phyloP scores from a whole-genome alignment of 2,797 vertebrate genomes.

The Acanthurus leucopareius region DNA sequence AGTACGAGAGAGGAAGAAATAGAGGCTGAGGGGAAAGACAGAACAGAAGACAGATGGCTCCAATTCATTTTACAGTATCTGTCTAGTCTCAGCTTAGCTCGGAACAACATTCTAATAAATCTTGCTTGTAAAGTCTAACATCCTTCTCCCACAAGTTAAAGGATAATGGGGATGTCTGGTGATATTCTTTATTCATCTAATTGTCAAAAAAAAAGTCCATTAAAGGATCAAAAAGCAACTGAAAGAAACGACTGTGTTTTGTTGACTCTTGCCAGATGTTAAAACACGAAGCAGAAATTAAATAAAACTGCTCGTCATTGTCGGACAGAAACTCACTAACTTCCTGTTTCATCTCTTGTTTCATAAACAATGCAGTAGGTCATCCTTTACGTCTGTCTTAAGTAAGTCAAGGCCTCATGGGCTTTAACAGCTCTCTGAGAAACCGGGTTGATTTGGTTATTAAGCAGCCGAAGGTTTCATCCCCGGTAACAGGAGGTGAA shows the following conservation, averaged over 20 bases:
- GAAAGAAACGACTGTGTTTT: too few species aligned
- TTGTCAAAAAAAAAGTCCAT: not conserved
- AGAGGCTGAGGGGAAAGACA: not conserved
- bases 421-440: slow-evolving; percentile 41
- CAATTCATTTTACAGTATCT: slow-evolving; percentile 66
- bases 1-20: not conserved
- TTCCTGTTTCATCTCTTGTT: too few species aligned
- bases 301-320: too few species aligned
- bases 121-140: slow-evolving; percentile 17
- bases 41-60: slow-evolving; percentile 66
- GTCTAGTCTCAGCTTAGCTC: slow-evolving; percentile 52
- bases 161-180: not conserved
- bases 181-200: slow-evolving; percentile 16
- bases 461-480: slow-evolving; percentile 50
- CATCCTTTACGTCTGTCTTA: too few species aligned
- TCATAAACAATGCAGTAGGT: too few species aligned
- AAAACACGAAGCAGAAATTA: too few species aligned
- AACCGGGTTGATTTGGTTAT: slow-evolving; percentile 40
- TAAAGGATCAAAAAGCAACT: too few species aligned
- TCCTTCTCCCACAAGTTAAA: slow-evolving; percentile 14
- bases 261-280: too few species aligned
- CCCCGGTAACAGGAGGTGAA: slow-evolving; percentile 59
- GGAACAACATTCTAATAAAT: too few species aligned
- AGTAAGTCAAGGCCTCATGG: slow-evolving; percentile 14
- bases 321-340: too few species aligned